These are phyloP conservation scores for Boloria selene DNA, from an alignment of 2,888 invertebrate genomes.

Conservation along the genomic window DNA sequence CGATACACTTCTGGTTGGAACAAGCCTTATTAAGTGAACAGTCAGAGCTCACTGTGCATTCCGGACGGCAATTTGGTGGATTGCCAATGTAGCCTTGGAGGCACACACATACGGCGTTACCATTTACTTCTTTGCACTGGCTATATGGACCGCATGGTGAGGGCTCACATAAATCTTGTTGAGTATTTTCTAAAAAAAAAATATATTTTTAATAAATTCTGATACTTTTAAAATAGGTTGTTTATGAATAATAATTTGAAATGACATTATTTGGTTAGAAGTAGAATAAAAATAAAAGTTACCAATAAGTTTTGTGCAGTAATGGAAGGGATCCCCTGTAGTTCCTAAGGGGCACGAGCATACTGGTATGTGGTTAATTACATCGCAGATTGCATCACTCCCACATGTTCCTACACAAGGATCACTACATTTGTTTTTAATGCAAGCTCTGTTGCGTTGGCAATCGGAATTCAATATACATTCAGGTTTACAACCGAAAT, in stretches of 20 bases:
- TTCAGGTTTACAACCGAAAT: conserved; percentile 88
- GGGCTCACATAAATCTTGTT: conserved; percentile 64
- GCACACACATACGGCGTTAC: conserved; percentile 88
- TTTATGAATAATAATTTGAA: background rate
- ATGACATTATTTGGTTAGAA: background rate
- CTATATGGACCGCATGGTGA: conserved; percentile 88
- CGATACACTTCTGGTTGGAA: conserved; percentile 87
- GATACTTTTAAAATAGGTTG: background rate
- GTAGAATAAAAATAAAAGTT: conserved; percentile 32
- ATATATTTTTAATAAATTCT: too few species aligned
- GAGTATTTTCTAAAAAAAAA: conserved; percentile 53
- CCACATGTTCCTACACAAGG: conserved; percentile 89
- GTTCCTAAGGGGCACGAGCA: conserved; percentile 85
- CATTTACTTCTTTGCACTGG: conserved; percentile 86
- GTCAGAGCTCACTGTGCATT: conserved; percentile 89
- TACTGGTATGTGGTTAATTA: conserved; percentile 86
- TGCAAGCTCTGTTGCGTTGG: conserved; percentile 85
- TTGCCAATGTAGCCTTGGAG: conserved; percentile 85
- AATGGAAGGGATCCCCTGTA: conserved; percentile 84
- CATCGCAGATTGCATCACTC: conserved; percentile 79
- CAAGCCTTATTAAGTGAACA: conserved; percentile 87
- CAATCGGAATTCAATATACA: conserved; percentile 90
- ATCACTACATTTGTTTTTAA: conserved; percentile 87
- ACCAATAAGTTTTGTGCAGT: conserved; percentile 76
- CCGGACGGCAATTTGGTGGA: conserved; percentile 89